Evolutionary conservation across 2,113 vertebrate genomes (phyloP), one percentile per base, ranked within the genome.

Genomic region (Dryoscopus gambensis): DNA sequence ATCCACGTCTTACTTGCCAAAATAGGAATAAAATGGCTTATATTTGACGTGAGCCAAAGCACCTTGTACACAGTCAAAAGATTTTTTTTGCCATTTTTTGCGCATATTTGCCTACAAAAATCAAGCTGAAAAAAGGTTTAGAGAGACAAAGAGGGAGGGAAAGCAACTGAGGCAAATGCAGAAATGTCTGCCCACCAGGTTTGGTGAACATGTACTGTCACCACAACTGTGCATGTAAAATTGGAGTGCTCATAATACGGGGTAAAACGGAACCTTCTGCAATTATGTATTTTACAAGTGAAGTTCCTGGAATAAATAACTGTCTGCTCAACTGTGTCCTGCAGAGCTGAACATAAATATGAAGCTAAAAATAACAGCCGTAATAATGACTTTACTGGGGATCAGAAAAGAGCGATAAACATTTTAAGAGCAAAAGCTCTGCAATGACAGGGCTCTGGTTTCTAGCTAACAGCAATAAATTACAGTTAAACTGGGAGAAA

Each of bases 301-400:
- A 89, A 80, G 75, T 31, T 80, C 86, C 77, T 81, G 71, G 56
- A 91, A 93, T 87, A 86, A 93, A 86, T 70, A 85, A 63, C 37
- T 68, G 57, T 21, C 93, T 93, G 90, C n/a, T 90, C 86, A 81
- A 67, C 64, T 35, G 63, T 63, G 64, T 84, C 88, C 64, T 64
- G 64, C 55, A 67, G 68, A 96, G 82, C 42, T 52, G 59, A 94
- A 81, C 68, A 68, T 18, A 90, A 94, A 90, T 60, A 52, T 10
- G 25, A 64, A 86, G 71, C 79, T 90, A 93, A 90, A 95, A 96
- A 86, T 75, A 91, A 69, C 82, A 78, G 76, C 73, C 22, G 5
- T 44, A 80, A 84, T 88, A 89, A 92, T 84, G 79, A 86, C 64
- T 89, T 74, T 78, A 75, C 37, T 37, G 15, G 49, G 81, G 67